A percentile compares a stretch with the other conserved stretches of the same genome.
phyloP scores from a whole-genome alignment of 1,140 invertebrate genomes.

The Acyrthosiphon pisum region DNA sequence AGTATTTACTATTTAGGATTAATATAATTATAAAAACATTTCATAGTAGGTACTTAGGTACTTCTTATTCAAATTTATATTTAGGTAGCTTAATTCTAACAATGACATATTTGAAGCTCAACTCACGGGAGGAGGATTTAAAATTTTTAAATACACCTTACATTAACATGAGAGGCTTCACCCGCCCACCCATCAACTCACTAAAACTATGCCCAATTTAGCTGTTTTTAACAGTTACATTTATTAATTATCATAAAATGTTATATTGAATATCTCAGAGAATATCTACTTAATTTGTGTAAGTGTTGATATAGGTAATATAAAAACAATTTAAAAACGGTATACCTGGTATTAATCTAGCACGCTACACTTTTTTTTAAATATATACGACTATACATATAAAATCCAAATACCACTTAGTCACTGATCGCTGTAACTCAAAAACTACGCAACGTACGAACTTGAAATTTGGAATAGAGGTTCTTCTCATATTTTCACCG shows the following conservation, averaged over 20 bases:
- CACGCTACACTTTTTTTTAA: no score
- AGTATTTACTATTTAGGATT: background rate
- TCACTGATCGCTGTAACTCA: no score
- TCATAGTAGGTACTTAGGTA: background rate
- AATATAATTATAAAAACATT: background rate
- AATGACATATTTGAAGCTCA: background rate
- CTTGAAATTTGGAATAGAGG: no score
- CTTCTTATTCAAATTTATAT: background rate
- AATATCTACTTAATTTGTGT: no score
- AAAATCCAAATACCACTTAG: no score
- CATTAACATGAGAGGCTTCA: background rate
- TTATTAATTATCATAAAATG: background rate
- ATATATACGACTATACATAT: no score
- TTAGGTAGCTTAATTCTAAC: background rate
- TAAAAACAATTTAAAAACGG: background rate
- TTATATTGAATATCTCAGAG: background rate
- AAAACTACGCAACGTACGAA: no score
- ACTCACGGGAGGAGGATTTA: background rate
- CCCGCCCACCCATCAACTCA: background rate
- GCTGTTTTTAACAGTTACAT: background rate
- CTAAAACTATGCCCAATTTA: background rate
- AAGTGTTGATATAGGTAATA: no score
- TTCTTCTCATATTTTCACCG: no score
- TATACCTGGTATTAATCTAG: no score
- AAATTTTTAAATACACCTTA: background rate